These are phyloP conservation scores for Himalopsyche japonica DNA, from an alignment of 2,888 invertebrate genomes.

Conservation along the genomic window DNA sequence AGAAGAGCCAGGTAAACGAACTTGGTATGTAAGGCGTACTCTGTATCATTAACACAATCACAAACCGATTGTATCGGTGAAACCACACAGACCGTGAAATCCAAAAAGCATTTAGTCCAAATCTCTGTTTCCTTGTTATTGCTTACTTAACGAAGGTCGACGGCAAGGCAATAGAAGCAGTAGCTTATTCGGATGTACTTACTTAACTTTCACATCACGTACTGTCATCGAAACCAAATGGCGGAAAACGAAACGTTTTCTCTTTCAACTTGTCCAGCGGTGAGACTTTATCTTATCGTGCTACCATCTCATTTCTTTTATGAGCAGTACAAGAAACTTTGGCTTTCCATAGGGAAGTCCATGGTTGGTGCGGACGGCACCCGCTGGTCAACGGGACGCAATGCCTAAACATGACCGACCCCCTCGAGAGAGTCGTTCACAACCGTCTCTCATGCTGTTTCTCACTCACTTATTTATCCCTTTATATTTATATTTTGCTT, in stretches of 20 bases:
- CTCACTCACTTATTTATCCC: not conserved
- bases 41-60: not conserved
- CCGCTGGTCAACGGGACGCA: not conserved
- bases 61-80: not conserved
- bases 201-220: not conserved
- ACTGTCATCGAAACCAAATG: not conserved
- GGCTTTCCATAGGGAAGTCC: not conserved
- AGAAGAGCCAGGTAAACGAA: no score
- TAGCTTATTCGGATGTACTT: not conserved
- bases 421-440: not conserved
- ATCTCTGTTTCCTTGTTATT: not conserved
- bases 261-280: conserved; percentile 4
- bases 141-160: conserved; percentile 11
- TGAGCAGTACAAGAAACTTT: not conserved
- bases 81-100: not conserved
- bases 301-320: conserved; percentile 21
- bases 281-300: conserved; percentile 28
- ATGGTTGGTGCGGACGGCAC: not conserved
- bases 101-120: not conserved
- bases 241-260: not conserved
- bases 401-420: not conserved
- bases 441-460: not conserved
- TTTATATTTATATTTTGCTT: no score
- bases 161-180: not conserved
- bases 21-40: not conserved